These are phyloP conservation scores for Ferrisia virgata DNA, from an alignment of 2,888 invertebrate species.

Conservation along the genomic window DNA sequence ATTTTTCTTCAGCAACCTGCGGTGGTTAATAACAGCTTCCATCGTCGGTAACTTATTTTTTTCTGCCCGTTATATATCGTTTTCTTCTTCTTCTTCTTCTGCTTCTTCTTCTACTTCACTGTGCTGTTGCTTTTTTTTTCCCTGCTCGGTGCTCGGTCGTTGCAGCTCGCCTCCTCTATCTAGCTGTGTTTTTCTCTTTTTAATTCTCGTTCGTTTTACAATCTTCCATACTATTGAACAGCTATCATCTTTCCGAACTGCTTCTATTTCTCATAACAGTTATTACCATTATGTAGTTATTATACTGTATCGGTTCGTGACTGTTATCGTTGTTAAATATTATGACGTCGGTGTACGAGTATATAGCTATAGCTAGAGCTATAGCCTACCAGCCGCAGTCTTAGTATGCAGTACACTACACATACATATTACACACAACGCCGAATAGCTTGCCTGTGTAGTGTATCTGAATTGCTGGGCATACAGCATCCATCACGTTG, in stretches of 20 bases:
- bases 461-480: neutral
- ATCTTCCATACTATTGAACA: conserved; percentile 20
- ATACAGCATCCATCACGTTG: neutral
- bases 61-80: conserved; percentile 36
- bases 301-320: conserved; percentile 33
- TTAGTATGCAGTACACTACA: neutral
- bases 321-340: conserved; percentile 33
- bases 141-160: neutral
- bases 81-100: neutral
- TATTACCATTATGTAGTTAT: conserved; percentile 33
- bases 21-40: conserved; percentile 43
- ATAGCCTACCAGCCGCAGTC: neutral
- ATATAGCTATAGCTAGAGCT: too few relatives aligned
- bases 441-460: neutral
- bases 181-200: conserved; percentile 28
- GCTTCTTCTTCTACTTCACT: neutral
- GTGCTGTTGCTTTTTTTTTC: neutral
- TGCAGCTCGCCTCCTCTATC: conserved; percentile 9
- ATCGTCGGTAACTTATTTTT: conserved; percentile 41
- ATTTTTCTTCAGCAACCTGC: conserved; percentile 39
- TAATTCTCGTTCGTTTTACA: conserved; percentile 36
- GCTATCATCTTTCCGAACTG: conserved; percentile 29
- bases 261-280: conserved; percentile 33
- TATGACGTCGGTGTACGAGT: conserved; percentile 22
- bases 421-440: neutral